Evolutionary conservation across 2,797 vertebrate species (phyloP).

Genomic region (Lacerta agilis): DNA sequence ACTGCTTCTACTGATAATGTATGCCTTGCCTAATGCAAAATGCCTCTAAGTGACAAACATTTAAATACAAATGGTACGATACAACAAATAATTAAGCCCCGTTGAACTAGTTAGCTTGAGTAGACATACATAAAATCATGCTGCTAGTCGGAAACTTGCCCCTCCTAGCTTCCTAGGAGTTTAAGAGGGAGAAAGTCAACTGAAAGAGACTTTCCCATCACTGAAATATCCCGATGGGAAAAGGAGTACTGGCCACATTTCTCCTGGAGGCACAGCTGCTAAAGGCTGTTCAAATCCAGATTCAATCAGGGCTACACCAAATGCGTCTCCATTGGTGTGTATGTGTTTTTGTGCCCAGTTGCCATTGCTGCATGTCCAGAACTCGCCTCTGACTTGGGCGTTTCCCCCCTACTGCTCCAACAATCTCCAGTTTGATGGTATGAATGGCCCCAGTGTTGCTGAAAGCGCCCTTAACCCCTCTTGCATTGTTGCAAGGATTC

Average conservation of each 20-base stretch:
- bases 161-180: background rate
- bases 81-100: no score
- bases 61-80: no score
- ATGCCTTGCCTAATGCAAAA: no score
- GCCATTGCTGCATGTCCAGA: background rate
- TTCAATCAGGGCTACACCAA: background rate
- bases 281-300: background rate
- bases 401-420: background rate
- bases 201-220: background rate
- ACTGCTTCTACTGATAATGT: no score
- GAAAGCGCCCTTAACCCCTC: background rate
- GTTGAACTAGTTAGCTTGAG: background rate
- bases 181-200: background rate
- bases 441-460: conserved; percentile 37
- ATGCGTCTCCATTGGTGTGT: background rate
- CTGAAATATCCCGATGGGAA: background rate
- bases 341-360: no score
- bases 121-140: background rate
- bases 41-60: no score
- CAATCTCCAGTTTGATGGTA: background rate
- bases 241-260: background rate
- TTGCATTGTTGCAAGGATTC: background rate
- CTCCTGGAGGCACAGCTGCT: background rate
- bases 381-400: background rate
- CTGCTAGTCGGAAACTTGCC: background rate